Evolutionary conservation across 2,113 vertebrate species (phyloP), one percentile per base, ranked within the genome.

Genomic region (Rattus rattus): DNA sequence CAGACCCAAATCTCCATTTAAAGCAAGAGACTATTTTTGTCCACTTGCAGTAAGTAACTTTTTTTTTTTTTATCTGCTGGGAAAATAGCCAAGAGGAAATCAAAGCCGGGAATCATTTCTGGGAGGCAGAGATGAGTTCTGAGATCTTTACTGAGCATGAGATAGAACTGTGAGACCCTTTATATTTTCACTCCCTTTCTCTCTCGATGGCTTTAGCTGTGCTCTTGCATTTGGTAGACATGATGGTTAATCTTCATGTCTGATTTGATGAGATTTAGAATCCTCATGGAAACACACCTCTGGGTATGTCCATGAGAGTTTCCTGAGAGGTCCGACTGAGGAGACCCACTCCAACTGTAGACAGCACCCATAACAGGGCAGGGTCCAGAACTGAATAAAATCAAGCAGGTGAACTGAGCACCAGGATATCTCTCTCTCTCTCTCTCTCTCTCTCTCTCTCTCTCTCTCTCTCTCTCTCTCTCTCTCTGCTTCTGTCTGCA

Each of bases 1-100:
- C 28, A 30, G 88, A 96, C 88, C 16, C 14, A 77, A 94, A 63
- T 88, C 52, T 97, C 80, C 19, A 30, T 88, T 81, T 80, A 61
- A 97, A 69, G 30, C 47, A 83, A 77, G 85, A 47, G 52, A 92
- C 85, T 73, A 85, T 92, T 93, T 94, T 77, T 9, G 39, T 52
- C 28, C 20, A 56, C 59, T 90, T 86, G 49, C 76, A 73, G 28
- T 49, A 92, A 94, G 26, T 90, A 86, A 36, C 39, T 63, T 83
- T 83, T 43, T 63, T 7, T 95, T 93, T 11, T 94, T 93, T 85
- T 73, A 75, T 77, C 90, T 90, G 70, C 69, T 54, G 52, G 65
- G 63, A 88, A 92, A 77, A 93, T 56, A 87, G 28, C 75, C 85
- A 81, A 47, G 69, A 90, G 49, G 88, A n/a, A 89, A 94, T 70